Conservation (phyloP, 2,797 vertebrate species). For the Allobates femoralis region DNA sequence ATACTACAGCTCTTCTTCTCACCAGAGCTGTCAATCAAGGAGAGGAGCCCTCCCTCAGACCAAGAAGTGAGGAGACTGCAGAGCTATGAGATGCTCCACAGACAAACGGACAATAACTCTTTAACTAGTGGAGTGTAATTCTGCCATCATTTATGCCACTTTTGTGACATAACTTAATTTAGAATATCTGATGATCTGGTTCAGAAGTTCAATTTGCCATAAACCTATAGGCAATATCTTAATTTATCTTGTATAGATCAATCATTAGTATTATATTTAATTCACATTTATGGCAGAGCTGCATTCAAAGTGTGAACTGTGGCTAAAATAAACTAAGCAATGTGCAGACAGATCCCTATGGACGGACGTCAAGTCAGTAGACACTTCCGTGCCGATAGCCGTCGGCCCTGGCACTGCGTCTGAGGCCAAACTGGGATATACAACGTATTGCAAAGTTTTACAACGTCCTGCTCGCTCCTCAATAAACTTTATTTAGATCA, state of each 20-base stretch:
- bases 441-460: conserved; percentile 6
- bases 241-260: no score
- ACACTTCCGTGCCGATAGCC: background rate
- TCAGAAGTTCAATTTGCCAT: no score
- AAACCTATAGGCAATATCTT: no score
- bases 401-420: background rate
- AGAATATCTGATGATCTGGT: background rate
- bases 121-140: no score
- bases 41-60: no score
- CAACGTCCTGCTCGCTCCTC: background rate
- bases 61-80: no score
- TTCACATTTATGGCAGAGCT: background rate
- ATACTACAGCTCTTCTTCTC: no score
- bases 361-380: background rate
- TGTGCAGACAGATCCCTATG: background rate
- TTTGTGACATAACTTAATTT: background rate
- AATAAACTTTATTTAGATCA: conserved; percentile 20
- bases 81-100: no score
- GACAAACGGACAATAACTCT: no score
- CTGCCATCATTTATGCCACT: no score
- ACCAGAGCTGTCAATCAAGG: no score
- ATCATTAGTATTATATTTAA: background rate
- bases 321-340: background rate
- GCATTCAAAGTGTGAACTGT: background rate
- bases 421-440: background rate